phyloP scores from a whole-genome alignment of 1,140 invertebrate species.

The Drosophila kanapiae region DNA sequence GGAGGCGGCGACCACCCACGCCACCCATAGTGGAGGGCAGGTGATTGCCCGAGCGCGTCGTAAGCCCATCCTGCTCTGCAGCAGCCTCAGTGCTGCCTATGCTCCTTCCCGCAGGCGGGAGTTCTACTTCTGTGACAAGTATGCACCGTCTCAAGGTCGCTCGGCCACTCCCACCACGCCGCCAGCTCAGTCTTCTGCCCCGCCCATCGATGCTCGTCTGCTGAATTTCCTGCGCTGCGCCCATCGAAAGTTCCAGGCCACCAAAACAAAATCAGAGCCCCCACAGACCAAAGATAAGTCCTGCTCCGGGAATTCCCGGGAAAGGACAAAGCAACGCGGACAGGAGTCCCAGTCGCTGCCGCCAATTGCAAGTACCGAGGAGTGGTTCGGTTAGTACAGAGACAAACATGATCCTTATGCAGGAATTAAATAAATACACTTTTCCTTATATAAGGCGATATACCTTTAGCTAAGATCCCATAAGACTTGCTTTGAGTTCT shows the following conservation, averaged over 20 bases:
- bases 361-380: slow-evolving; percentile 60
- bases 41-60: slow-evolving; percentile 63
- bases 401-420: neutral
- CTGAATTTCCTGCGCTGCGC: slow-evolving; percentile 70
- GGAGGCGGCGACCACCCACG: slow-evolving; percentile 33
- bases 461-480: neutral
- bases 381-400: slow-evolving; percentile 81
- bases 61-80: slow-evolving; percentile 66
- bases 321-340: slow-evolving; percentile 12
- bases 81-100: slow-evolving; percentile 71
- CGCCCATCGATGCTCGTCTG: slow-evolving; percentile 65
- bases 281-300: slow-evolving; percentile 58
- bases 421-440: too few species aligned
- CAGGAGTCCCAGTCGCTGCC: slow-evolving; percentile 48
- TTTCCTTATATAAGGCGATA: neutral
- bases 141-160: slow-evolving; percentile 39
- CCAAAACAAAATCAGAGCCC: slow-evolving; percentile 29
- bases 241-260: slow-evolving; percentile 67
- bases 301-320: slow-evolving; percentile 17
- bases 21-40: slow-evolving; percentile 33
- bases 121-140: slow-evolving; percentile 78
- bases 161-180: neutral
- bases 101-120: slow-evolving; percentile 68
- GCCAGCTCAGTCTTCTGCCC: slow-evolving; percentile 8
- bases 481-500: neutral